Evolutionary conservation across 2,797 vertebrate species (phyloP), one percentile per base, ranked within the genome.

Genomic region (Eremophila alpestris): DNA sequence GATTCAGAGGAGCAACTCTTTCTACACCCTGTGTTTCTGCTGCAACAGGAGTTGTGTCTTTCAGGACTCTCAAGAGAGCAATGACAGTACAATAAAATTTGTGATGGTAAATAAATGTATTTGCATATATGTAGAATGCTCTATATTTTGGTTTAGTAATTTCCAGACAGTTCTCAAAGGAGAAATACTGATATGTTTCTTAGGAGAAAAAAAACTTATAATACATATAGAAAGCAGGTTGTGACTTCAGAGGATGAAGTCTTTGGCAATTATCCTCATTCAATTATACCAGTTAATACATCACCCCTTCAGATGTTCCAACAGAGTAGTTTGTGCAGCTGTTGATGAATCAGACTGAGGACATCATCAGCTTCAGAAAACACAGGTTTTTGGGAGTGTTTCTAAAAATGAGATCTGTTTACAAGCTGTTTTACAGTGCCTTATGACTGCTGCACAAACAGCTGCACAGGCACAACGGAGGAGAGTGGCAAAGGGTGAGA

Each of bases 291-390:
- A 74, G 21, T 67, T 92, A 79, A 70, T 63, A 10, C 52, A 94
- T 74, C 45, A 79, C 7, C 21, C 14, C 15, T 89, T 82, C 59
- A 82, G 45, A 90, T 41, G 52, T 89, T 87, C 71, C 71, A 89
- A 30, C 32, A n/a, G 23, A 48, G 41, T 5, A 0, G 20, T 91
- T 94, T 93, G 58, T 90, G 60, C 94, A 96, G 95, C 92, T 95
- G 92, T 27, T 77, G 87, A 74, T 96, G 95, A 96, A 79, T 96
- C 89, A 96, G 43, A 59, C 51, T 49, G 43, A 92, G 55, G 41
- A 87, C 41, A 55, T 76, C 78, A 70, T 41, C 34, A 73, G 11
- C 70, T 69, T 79, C 70, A 83, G 49, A 77, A 95, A 84, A 63
- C 18, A 51, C 22, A 56, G 32, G 34, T 67, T 87, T 79, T 91